Evolutionary conservation across 2,113 vertebrate species (phyloP), one percentile per base, ranked within the genome.

Genomic region (Pao palembangensis): DNA sequence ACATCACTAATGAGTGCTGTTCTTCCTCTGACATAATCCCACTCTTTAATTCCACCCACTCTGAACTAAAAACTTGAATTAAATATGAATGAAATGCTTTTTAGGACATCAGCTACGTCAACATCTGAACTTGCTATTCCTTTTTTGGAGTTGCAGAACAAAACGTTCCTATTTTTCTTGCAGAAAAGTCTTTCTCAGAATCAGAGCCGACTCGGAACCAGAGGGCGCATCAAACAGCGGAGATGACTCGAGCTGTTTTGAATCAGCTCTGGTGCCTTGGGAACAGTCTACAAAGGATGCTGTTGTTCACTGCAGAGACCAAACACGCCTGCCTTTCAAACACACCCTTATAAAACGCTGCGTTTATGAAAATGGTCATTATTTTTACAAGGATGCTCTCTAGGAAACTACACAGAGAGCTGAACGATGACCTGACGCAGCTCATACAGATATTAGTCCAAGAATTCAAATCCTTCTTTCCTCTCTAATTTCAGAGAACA

Each of bases 231-330:
- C 49, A 43, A 59, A 65, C 52, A 57, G 6, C 38, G 10, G 21
- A 16, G 19, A 70, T 44, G 43, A 67, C 60, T 79, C 73, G 66
- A 70, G 61, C 67, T 68, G 61, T 61, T 84, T 61, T 53, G 69
- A 69, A 76, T 50, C 52, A 69, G 61, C 21, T 57, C 46, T 49
- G 49, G 61, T 51, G 60, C 54, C 64, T 43, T 1, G 41, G 23
- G 38, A 67, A 20, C 65, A n/a, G 43, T 59, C 18, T 74, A 89
- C 87, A 88, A 88, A 83, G 82, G 59, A 76, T 58, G 74, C 70
- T 57, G 81, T 75, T 82, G 85, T 85, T 79, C 72, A 59, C n/a
- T n/a, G 73, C 3, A 3, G 54, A 50, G 69, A 69, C 64, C 68
- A 64, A 51, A 38, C 34, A 31, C 34, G 10, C 1, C 34, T 38